Evolutionary conservation across 1,140 invertebrate genomes (phyloP).

Genomic region (Phymastichus coffea): DNA sequence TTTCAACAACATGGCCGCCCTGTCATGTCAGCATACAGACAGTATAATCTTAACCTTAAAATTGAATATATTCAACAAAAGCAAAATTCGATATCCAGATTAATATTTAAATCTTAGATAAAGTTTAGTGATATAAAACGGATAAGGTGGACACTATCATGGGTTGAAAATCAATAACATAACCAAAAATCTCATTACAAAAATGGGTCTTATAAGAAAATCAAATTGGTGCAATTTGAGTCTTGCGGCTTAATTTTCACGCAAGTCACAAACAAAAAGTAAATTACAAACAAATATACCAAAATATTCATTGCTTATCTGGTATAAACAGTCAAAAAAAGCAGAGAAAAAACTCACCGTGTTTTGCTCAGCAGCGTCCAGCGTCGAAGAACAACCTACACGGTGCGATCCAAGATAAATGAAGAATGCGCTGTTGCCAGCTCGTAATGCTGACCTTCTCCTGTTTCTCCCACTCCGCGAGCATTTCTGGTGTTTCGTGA

Average conservation of each 20-base stretch:
- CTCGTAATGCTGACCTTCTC: conserved; percentile 5
- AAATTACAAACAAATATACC: too few species aligned
- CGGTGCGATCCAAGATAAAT: conserved; percentile 15
- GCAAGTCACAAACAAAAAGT: too few species aligned
- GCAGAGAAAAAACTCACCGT: conserved; percentile 17
- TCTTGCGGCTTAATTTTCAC: too few species aligned
- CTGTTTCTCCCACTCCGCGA: neutral
- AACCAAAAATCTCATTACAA: too few species aligned
- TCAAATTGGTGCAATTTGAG: too few species aligned
- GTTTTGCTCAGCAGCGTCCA: neutral
- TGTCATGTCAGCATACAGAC: neutral
- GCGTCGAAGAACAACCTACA: conserved; percentile 7
- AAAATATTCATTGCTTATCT: too few species aligned
- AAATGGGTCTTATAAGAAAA: too few species aligned
- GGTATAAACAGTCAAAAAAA: neutral
- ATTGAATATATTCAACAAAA: neutral
- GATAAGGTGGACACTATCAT: too few species aligned
- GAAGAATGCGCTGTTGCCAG: conserved; percentile 24
- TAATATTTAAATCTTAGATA: too few species aligned
- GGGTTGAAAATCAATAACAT: too few species aligned
- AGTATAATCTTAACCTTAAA: conserved; percentile 18
- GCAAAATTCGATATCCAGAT: too few species aligned
- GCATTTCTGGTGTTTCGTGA: neutral
- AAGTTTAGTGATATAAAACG: too few species aligned
- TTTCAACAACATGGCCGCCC: conserved; percentile 21